Conservation (phyloP, 30 jellyfish, hydroid and myxozoan species). For the Cassiopea xamachana region DNA sequence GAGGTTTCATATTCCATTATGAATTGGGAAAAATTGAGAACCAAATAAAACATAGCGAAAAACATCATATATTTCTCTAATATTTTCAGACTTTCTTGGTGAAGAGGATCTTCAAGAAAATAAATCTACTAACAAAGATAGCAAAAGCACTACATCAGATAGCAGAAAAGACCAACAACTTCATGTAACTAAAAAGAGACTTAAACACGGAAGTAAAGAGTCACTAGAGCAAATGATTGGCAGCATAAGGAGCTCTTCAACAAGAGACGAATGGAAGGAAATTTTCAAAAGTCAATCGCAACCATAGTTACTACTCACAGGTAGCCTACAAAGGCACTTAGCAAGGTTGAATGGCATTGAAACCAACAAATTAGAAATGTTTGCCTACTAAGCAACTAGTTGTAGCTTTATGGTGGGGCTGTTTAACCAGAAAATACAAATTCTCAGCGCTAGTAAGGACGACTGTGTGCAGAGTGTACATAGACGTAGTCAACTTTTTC, state of each 20-base stretch:
- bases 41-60: too few relatives aligned
- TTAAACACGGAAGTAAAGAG: constrained; percentile 43
- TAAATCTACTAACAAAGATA: not conserved
- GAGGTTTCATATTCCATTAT: not conserved
- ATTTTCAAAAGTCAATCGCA: constrained; percentile 28
- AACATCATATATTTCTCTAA: not conserved
- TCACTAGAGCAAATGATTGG: constrained; percentile 63
- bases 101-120: not conserved
- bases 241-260: constrained; percentile 52
- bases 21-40: too few relatives aligned
- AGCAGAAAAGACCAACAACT: not conserved
- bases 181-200: not conserved
- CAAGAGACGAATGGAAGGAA: constrained; percentile 56
- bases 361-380: not conserved
- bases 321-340: not conserved
- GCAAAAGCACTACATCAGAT: not conserved
- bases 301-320: not conserved
- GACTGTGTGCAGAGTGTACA: too few relatives aligned
- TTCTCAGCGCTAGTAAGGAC: too few relatives aligned
- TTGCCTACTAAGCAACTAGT: too few relatives aligned
- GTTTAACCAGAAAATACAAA: too few relatives aligned
- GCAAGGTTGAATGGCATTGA: not conserved
- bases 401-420: too few relatives aligned
- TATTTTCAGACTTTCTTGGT: not conserved
- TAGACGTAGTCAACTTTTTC: too few relatives aligned